phyloP scores from a whole-genome alignment of 1,140 invertebrate species.

The Drosophila nigrodunni region DNA sequence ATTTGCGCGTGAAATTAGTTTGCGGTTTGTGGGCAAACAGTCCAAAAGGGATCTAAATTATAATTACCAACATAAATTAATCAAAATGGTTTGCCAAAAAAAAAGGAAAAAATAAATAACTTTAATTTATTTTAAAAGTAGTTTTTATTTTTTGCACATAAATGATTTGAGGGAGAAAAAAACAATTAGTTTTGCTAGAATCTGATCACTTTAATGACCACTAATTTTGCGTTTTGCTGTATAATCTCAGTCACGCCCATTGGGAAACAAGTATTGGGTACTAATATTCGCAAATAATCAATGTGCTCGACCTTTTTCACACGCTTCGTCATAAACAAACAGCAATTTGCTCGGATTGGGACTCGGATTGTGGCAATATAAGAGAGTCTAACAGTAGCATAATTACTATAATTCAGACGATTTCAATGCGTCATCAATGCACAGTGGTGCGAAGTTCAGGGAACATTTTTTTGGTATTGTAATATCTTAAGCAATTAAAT shows the following conservation, averaged over 20 bases:
- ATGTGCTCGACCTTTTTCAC: constrained; percentile 39
- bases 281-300: constrained; percentile 19
- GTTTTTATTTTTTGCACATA: background rate
- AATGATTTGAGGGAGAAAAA: constrained; percentile 7
- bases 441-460: constrained; percentile 14
- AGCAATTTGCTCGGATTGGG: constrained; percentile 26
- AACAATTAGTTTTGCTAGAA: constrained; percentile 6
- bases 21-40: constrained; percentile 43
- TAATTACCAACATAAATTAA: constrained; percentile 67
- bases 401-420: constrained; percentile 61
- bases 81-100: constrained; percentile 39
- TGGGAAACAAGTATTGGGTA: background rate
- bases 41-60: constrained; percentile 23
- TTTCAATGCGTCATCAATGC: background rate
- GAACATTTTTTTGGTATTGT: too few relatives aligned
- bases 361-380: constrained; percentile 25
- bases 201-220: constrained; percentile 29
- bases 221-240: constrained; percentile 9
- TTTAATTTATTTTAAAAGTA: background rate
- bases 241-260: constrained; percentile 2
- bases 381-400: constrained; percentile 47
- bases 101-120: background rate
- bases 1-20: constrained; percentile 69
- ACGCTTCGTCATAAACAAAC: constrained; percentile 36
- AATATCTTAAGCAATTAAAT: too few relatives aligned